Percentiles rank a stretch among this genome's conserved stretches.
Evolutionary conservation across 2,797 vertebrate species (phyloP).

Genomic region (Bovichtus variegatus): DNA sequence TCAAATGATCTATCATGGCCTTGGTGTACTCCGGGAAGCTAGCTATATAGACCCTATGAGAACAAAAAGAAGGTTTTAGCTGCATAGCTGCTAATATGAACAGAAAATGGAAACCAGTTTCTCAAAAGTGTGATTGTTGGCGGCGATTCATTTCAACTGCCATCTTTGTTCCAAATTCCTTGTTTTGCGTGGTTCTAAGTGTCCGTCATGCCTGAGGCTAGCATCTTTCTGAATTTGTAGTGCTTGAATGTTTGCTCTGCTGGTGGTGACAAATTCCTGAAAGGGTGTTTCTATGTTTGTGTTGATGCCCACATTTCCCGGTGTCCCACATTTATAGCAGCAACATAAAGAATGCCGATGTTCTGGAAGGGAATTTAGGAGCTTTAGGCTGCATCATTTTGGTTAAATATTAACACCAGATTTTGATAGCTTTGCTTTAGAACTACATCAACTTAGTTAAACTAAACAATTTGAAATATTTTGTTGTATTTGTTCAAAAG

Average conservation of each 20-base stretch:
- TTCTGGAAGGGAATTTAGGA: no score
- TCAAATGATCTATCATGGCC: constrained; percentile 93
- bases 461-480: background rate
- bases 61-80: constrained; percentile 6
- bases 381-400: no score
- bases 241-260: constrained; percentile 17
- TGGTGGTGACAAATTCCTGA: constrained; percentile 25
- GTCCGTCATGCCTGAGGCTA: constrained; percentile 61
- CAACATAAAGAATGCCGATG: no score
- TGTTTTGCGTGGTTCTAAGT: background rate
- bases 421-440: background rate
- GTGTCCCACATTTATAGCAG: no score
- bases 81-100: background rate
- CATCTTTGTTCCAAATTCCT: no score
- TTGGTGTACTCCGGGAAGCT: constrained; percentile 94
- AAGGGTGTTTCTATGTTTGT: background rate
- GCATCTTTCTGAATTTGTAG: constrained; percentile 52
- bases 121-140: background rate
- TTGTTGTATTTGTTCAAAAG: background rate
- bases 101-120: background rate
- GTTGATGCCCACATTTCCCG: background rate
- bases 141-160: background rate
- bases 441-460: background rate
- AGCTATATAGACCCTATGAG: constrained; percentile 89
- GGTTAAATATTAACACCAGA: background rate